Evolutionary conservation across 2,888 invertebrate genomes (phyloP).

Genomic region (Ochlodes sylvanus): DNA sequence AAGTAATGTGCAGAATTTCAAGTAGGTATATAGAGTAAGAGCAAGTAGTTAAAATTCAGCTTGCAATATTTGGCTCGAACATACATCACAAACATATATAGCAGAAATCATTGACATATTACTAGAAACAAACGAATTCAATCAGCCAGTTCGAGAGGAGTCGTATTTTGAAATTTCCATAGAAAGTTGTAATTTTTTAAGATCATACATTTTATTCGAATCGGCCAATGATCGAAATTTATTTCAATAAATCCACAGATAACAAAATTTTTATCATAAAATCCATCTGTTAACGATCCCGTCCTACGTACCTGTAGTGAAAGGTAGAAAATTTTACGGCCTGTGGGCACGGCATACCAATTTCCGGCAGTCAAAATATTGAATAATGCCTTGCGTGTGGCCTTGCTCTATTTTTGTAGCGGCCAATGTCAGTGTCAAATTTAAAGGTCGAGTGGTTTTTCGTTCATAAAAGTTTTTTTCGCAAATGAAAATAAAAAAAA

Average conservation of each 20-base stretch:
- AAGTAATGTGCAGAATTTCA: too few species aligned
- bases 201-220: background rate
- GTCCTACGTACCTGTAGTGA: conserved; percentile 4
- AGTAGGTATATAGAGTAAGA: too few species aligned
- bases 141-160: too few species aligned
- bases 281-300: background rate
- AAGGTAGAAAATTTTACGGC: conserved; percentile 23
- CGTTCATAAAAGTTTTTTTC: conserved; percentile 19
- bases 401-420: conserved; percentile 63
- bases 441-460: conserved; percentile 30
- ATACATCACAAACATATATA: too few species aligned
- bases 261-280: background rate
- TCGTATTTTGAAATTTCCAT: too few species aligned
- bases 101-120: too few species aligned
- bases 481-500: conserved; percentile 23
- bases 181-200: too few species aligned
- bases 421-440: conserved; percentile 48
- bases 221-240: background rate
- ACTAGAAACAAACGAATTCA: too few species aligned
- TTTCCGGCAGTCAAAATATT: conserved; percentile 35
- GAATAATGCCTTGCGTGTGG: conserved; percentile 42
- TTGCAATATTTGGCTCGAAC: too few species aligned
- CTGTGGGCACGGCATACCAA: conserved; percentile 31
- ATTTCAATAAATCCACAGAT: background rate
- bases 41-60: too few species aligned